Evolutionary conservation across 1,140 invertebrate genomes (phyloP).

Genomic region (Akabosia matsudoensis): DNA sequence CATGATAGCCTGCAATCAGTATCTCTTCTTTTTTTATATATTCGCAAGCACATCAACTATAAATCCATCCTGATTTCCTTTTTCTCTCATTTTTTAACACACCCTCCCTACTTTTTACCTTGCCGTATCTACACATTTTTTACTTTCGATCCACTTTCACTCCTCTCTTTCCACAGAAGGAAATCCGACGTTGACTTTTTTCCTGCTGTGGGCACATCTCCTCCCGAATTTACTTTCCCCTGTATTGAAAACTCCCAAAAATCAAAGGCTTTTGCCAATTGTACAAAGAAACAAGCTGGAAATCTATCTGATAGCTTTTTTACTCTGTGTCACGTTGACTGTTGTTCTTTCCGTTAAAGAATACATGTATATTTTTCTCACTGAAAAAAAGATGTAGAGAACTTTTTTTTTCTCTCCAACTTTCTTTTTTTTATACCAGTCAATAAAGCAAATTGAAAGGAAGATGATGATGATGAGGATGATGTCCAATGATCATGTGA

Average conservation of each 20-base stretch:
- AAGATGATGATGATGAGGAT: not conserved
- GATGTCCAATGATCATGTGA: not conserved
- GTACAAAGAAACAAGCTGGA: not conserved
- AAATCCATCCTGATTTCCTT: conserved; percentile 13
- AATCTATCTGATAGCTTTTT: not conserved
- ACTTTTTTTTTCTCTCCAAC: not conserved
- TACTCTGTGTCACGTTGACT: not conserved
- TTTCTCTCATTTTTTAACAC: not conserved
- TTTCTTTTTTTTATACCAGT: not conserved
- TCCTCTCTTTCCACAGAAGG: not conserved
- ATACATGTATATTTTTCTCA: too few species aligned
- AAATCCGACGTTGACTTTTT: not conserved
- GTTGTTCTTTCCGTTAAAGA: not conserved
- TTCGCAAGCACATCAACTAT: conserved; percentile 8
- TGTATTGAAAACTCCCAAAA: too few species aligned
- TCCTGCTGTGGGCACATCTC: not conserved
- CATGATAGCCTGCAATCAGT: not conserved
- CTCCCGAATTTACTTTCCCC: not conserved
- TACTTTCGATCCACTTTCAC: not conserved
- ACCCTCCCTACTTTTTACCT: not conserved
- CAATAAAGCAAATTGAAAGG: not conserved
- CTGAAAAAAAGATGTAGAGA: not conserved
- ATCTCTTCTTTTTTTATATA: not conserved
- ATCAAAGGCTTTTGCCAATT: too few species aligned
- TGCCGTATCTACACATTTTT: not conserved